These are phyloP conservation scores for Dryobota labecula DNA, from an alignment of 2,888 invertebrate genomes.

Conservation along the genomic window DNA sequence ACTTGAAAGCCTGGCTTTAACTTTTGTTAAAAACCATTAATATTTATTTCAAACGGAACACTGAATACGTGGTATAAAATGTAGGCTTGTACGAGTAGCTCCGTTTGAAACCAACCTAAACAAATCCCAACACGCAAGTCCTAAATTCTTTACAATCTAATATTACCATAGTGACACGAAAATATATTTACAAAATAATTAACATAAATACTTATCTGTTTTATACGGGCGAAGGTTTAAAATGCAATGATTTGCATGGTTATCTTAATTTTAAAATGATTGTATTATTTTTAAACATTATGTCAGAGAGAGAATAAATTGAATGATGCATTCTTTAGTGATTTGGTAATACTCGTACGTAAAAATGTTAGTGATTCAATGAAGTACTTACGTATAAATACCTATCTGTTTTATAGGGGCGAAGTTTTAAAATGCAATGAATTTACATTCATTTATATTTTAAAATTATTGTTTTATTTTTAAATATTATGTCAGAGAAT, in stretches of 20 bases:
- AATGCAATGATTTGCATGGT: conserved; percentile 38
- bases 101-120: conserved; percentile 8
- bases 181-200: conserved; percentile 30
- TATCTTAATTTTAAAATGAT: conserved; percentile 9
- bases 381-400: conserved; percentile 34
- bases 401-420: conserved; percentile 56
- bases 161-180: conserved; percentile 22
- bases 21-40: too few species aligned
- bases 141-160: conserved; percentile 52
- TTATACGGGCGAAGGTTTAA: conserved; percentile 53
- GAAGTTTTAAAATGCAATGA: conserved; percentile 5
- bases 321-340: conserved; percentile 25
- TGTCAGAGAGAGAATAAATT: conserved; percentile 21
- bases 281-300: conserved; percentile 1
- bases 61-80: too few species aligned
- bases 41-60: too few species aligned
- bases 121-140: conserved; percentile 2
- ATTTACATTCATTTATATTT: conserved; percentile 42
- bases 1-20: too few species aligned
- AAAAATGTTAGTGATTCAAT: not conserved
- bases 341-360: conserved; percentile 29
- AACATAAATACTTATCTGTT: conserved; percentile 36
- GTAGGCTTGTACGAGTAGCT: too few species aligned
- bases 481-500: conserved; percentile 12
- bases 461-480: not conserved